These are phyloP conservation scores for Entomobrya proxima DNA, from an alignment of 2,888 invertebrate species.

Conservation along the genomic window DNA sequence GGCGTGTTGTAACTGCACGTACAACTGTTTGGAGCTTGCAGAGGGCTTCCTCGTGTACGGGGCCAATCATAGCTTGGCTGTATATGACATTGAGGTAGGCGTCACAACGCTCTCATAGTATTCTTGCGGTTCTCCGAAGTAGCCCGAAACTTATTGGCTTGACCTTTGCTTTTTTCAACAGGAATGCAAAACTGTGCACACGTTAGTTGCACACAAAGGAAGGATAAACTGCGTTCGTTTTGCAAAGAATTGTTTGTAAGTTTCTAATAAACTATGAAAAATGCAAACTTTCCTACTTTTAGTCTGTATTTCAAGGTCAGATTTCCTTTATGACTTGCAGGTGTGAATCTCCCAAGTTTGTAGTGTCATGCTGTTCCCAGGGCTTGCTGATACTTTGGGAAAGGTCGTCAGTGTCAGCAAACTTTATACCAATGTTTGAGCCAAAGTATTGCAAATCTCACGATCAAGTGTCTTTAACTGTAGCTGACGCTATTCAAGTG, in stretches of 20 bases:
- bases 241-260: conserved; percentile 77
- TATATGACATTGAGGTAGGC: conserved; percentile 72
- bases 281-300: too few species aligned
- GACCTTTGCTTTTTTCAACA: too few species aligned
- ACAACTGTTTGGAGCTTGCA: conserved; percentile 72
- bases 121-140: too few species aligned
- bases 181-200: conserved; percentile 80
- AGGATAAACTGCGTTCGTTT: conserved; percentile 87
- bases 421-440: conserved; percentile 27
- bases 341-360: neutral
- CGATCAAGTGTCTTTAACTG: conserved; percentile 60
- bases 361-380: conserved; percentile 67
- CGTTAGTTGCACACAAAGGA: conserved; percentile 83
- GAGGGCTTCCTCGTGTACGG: conserved; percentile 68
- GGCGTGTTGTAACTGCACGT: conserved; percentile 73
- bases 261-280: neutral
- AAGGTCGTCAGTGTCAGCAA: neutral
- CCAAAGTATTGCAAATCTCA: conserved; percentile 9
- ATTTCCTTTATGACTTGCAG: neutral
- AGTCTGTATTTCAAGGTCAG: neutral
- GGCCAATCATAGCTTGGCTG: conserved; percentile 68
- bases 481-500: conserved; percentile 70
- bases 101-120: too few species aligned
- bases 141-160: too few species aligned
- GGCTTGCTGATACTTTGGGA: conserved; percentile 71